Evolutionary conservation across 2,797 vertebrate species (phyloP).

Genomic region (Chiloscyllium punctatum): DNA sequence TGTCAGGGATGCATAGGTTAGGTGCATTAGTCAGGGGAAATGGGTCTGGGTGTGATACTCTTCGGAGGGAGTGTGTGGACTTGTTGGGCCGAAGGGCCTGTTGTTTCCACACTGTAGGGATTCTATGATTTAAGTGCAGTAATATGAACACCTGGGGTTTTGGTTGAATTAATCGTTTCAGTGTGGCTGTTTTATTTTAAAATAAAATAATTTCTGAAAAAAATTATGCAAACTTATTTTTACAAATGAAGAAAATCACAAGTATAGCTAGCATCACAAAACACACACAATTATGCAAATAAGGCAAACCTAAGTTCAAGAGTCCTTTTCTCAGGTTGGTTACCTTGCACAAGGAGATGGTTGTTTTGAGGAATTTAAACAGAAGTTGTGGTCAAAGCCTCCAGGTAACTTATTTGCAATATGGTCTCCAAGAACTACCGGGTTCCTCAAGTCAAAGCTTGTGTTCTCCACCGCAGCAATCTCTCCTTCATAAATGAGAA

Average conservation of each 20-base stretch:
- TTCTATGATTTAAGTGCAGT: neutral
- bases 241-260: neutral
- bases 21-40: too few relatives aligned
- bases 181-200: neutral
- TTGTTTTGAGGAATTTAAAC: conserved; percentile 57
- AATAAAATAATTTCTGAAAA: too few relatives aligned
- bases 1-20: too few relatives aligned
- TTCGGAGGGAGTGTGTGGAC: too few relatives aligned
- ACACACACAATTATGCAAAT: neutral
- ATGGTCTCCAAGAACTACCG: conserved; percentile 66
- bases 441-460: conserved; percentile 72
- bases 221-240: too few relatives aligned
- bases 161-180: neutral
- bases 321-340: neutral
- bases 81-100: too few relatives aligned
- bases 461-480: conserved; percentile 68
- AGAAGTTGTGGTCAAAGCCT: conserved; percentile 95
- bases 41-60: too few relatives aligned
- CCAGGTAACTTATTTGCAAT: conserved; percentile 61
- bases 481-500: conserved; percentile 62
- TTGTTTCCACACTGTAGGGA: too few relatives aligned
- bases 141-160: neutral
- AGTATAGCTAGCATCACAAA: neutral
- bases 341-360: conserved; percentile 62
- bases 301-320: neutral